Percentiles rank a stretch among this genome's conserved stretches.
phyloP scores from a whole-genome alignment of 30 jellyfish, hydroid and myxozoan genomes.

The Cassiopea andromeda region DNA sequence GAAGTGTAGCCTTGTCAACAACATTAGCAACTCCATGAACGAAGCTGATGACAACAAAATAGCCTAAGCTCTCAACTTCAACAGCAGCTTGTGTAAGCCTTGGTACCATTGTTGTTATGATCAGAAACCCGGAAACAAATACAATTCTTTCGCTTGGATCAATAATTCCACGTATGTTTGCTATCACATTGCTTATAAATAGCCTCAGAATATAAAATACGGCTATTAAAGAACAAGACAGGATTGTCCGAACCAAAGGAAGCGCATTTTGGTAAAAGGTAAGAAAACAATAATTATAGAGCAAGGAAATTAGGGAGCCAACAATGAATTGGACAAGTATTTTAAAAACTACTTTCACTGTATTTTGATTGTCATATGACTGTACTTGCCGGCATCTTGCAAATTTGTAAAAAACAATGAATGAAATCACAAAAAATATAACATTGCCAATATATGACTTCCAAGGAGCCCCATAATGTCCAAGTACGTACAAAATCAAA shows the following conservation, averaged over 20 bases:
- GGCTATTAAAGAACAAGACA: background rate
- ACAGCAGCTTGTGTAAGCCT: conserved; percentile 23
- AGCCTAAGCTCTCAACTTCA: conserved; percentile 7
- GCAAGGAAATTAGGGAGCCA: background rate
- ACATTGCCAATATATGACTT: conserved; percentile 21
- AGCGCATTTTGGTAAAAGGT: background rate
- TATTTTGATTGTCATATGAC: background rate
- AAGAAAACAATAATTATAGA: conserved; percentile 14
- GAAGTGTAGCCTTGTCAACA: conserved; percentile 17
- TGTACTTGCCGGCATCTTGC: background rate
- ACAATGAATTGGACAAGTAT: conserved; percentile 10
- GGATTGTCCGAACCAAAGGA: background rate
- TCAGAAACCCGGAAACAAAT: background rate
- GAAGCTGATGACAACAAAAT: conserved; percentile 15
- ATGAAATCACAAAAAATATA: background rate
- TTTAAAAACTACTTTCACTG: background rate
- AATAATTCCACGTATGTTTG: background rate
- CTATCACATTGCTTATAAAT: background rate
- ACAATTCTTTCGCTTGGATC: background rate
- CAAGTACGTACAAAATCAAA: background rate
- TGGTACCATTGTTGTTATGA: background rate
- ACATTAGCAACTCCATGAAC: conserved; percentile 28
- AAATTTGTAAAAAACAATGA: background rate
- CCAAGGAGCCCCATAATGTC: conserved; percentile 1
- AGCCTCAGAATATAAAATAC: conserved; percentile 12